Base-by-base conservation (phyloP, 2,113 vertebrate genomes). In the Gadus macrocephalus region DNA sequence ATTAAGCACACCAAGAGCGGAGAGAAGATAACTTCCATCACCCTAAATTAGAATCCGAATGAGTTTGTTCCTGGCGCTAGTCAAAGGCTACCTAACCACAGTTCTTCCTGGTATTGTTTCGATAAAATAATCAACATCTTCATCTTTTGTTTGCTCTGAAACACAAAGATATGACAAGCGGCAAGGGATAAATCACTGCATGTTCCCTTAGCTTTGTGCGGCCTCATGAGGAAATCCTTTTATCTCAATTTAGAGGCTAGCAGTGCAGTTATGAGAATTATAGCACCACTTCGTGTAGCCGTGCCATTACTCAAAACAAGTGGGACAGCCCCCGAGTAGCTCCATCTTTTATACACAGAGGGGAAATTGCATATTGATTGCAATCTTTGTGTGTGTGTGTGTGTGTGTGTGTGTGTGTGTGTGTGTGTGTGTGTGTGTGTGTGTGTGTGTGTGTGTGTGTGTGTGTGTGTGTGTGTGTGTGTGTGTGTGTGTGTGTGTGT, bases 341-440 rank as follows among this genome's bases (percentile, higher is more conserved):
- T 78, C 80, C 81, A 88, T 89, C 84, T 82, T 87, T 87, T 82
- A 87, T 82, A 81, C 71, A 58, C 83, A 16, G 69, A 71, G 78
- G 83, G 88, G 82, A 87, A 90, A 90, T 91, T 91, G 86, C 85
- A 85, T 90, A 90, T 90, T 91, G 90, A 92, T 91, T 90, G 75
- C 85, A 81, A 79, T 78, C 66, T 81, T 78, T 77, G 79, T 16
- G 62, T 66, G 78, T 71, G 55, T 58, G 66, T n/a, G 53, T n/a
- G 53, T 71, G 80, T 68, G 74, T 73, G 75, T 78, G 73, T 64
- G 62, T 58, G 9, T 35, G 71, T 64, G 66, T 68, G 62, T 64
- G 28, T 22, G 67, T 71, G 75, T 25, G 20, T 14, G 20, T 1
- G 20, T 64, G 35, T 53, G 17, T 64, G 62, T 64, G 62, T 64